These are phyloP conservation scores for Antheraea yamamai DNA, from an alignment of 2,888 invertebrate species.

Conservation along the genomic window DNA sequence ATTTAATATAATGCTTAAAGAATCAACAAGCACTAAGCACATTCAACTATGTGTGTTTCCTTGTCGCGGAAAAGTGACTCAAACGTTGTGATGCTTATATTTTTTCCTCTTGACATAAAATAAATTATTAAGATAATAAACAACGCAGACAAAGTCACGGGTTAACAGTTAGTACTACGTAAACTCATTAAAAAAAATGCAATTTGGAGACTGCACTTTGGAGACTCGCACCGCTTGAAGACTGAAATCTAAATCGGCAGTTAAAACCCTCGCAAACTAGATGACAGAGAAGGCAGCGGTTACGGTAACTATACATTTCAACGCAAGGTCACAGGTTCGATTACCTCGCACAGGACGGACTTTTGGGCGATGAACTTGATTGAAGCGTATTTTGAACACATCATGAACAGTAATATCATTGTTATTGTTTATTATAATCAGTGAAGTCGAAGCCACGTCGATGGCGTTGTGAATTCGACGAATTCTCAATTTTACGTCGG, in stretches of 20 bases:
- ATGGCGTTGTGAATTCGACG: neutral
- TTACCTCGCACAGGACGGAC: neutral
- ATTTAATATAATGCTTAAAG: too few species aligned
- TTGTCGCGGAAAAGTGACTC: too few species aligned
- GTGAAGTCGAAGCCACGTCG: neutral
- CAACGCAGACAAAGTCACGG: too few species aligned
- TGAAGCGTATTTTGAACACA: neutral
- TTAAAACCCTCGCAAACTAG: neutral
- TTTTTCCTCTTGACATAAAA: too few species aligned
- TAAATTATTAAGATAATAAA: too few species aligned
- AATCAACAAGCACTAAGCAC: too few species aligned
- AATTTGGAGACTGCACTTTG: neutral
- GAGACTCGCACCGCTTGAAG: neutral
- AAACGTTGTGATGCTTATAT: too few species aligned
- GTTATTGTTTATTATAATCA: neutral
- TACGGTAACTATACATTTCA: neutral
- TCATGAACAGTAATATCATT: neutral
- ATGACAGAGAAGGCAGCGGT: neutral
- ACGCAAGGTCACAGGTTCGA: constrained; percentile 6
- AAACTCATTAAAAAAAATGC: neutral
- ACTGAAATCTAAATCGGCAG: neutral
- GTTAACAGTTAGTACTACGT: too few species aligned
- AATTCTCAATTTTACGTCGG: constrained; percentile 10
- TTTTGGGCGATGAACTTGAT: constrained; percentile 2
- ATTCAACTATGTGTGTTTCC: too few species aligned